These are phyloP conservation scores for Eustalomyia histrio DNA, from an alignment of 2,888 invertebrate genomes.

Conservation along the genomic window DNA sequence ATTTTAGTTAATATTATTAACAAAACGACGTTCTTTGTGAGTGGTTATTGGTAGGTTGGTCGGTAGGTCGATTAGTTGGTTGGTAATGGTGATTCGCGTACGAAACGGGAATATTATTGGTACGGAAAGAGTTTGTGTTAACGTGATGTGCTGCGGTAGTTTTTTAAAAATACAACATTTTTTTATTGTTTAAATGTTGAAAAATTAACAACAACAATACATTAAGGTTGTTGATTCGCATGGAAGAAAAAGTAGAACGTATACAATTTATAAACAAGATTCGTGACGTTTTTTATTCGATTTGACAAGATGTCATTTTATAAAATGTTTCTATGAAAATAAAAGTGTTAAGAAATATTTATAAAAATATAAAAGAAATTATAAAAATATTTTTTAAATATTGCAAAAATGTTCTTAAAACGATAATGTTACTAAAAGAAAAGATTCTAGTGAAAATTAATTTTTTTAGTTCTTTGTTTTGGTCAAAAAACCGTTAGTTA, in stretches of 20 bases:
- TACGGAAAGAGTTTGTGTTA: slow-evolving; percentile 10
- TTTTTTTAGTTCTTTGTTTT: background rate
- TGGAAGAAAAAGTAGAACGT: slow-evolving; percentile 57
- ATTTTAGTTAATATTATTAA: slow-evolving; percentile 75
- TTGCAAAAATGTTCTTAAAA: background rate
- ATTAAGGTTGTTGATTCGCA: slow-evolving; percentile 24
- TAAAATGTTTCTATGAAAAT: slow-evolving; percentile 10
- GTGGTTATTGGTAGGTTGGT: slow-evolving; percentile 42
- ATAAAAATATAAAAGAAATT: slow-evolving; percentile 7
- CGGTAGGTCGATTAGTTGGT: background rate
- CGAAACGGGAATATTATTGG: slow-evolving; percentile 43
- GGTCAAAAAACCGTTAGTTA: slow-evolving; percentile 27
- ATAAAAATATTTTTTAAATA: background rate
- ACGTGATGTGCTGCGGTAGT: slow-evolving; percentile 17
- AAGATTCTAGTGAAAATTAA: slow-evolving; percentile 36
- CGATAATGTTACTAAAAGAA: slow-evolving; percentile 7
- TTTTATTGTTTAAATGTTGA: background rate
- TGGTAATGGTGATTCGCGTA: slow-evolving; percentile 32
- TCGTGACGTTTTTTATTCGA: slow-evolving; percentile 29
- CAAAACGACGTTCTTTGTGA: slow-evolving; percentile 71
- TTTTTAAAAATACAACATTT: background rate
- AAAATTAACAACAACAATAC: slow-evolving; percentile 9
- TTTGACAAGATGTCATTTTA: background rate
- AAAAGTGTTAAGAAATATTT: slow-evolving; percentile 10
- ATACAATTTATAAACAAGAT: slow-evolving; percentile 9